These are phyloP conservation scores for Anguilla obscura DNA, from an alignment of 2,797 vertebrate species.

Conservation along the genomic window DNA sequence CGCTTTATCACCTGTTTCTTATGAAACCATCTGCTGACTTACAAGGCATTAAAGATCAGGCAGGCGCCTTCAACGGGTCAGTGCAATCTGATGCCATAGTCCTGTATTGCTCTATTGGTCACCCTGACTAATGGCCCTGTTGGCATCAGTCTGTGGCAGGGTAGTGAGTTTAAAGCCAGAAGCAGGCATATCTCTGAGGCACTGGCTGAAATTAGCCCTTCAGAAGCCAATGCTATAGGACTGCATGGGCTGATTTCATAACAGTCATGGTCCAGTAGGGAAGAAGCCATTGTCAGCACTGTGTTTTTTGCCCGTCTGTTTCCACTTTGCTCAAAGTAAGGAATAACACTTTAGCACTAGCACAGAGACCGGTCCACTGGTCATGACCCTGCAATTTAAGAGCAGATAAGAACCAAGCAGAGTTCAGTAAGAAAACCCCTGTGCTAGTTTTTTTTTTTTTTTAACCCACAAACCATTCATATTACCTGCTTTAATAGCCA, in stretches of 20 bases:
- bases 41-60: neutral
- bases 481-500: neutral
- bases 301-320: neutral
- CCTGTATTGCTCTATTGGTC: neutral
- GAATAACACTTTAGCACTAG: neutral
- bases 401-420: constrained; percentile 16
- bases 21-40: neutral
- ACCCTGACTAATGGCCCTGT: neutral
- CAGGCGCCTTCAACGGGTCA: neutral
- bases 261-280: neutral
- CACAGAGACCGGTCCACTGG: neutral
- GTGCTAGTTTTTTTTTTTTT: neutral
- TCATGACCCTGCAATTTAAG: constrained; percentile 18
- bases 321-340: neutral
- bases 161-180: neutral
- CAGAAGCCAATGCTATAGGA: neutral
- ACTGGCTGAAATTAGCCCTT: neutral
- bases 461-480: neutral
- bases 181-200: neutral
- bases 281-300: neutral
- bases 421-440: neutral
- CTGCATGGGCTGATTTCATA: neutral
- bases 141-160: constrained; percentile 7
- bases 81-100: neutral
- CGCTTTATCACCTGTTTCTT: neutral